phyloP scores from a whole-genome alignment of 2,113 vertebrate genomes.

The Ellobius talpinus region DNA sequence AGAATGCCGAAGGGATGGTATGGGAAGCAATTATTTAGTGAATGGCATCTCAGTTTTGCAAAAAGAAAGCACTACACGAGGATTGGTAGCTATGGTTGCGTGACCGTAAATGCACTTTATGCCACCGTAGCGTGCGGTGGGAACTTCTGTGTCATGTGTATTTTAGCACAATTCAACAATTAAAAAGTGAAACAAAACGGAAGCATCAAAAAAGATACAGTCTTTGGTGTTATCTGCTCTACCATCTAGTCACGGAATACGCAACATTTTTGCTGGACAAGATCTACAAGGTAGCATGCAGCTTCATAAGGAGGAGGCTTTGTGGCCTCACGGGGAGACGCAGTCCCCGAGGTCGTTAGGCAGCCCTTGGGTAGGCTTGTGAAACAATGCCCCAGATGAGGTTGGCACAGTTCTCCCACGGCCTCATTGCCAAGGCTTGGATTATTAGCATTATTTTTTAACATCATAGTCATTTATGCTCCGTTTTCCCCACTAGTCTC shows the following conservation, averaged over 20 bases:
- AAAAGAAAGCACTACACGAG: background rate
- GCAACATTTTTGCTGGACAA: background rate
- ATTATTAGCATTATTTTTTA: constrained; percentile 7
- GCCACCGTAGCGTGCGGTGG: background rate
- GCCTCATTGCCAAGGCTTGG: constrained; percentile 1
- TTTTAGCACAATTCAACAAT: background rate
- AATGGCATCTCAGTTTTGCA: background rate
- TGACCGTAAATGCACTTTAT: background rate
- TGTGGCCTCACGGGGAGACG: background rate
- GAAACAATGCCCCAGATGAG: constrained; percentile 7
- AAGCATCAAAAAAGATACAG: background rate
- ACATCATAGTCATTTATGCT: constrained; percentile 6
- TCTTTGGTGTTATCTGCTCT: background rate
- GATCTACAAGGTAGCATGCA: background rate
- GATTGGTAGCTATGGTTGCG: background rate
- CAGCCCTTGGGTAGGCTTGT: background rate
- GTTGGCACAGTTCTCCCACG: background rate
- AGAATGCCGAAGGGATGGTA: background rate
- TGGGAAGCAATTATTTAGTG: background rate
- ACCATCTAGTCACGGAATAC: background rate
- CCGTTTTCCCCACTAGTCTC: background rate
- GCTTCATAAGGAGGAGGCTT: background rate
- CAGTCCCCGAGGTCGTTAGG: background rate
- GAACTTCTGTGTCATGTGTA: background rate
- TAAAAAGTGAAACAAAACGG: background rate